Evolutionary conservation across 2,797 vertebrate species (phyloP), one percentile per base, ranked within the genome.

Genomic region (Eulemur coronatus): DNA sequence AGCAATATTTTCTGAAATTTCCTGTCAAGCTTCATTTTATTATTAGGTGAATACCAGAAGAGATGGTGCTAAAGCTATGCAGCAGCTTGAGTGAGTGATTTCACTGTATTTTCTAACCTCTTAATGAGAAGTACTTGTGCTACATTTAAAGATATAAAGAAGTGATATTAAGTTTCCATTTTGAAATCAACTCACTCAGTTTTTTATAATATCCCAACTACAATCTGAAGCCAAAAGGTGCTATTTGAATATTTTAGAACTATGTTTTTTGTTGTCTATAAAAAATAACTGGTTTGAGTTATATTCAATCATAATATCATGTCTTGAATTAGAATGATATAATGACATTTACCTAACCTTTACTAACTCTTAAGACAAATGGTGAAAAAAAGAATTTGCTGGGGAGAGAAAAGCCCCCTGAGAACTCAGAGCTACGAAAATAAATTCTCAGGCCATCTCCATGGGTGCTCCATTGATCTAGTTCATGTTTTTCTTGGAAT

Each of bases 401-500:
- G 43, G 85, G 50, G 38, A 92, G n/a, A 75, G 63, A 72, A 91
- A 95, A 95, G 20, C 6, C 93, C 91, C 93, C 28, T 22, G 73
- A 94, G 72, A 63, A 41, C 85, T 92, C 38, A 91, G 48, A 94
- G 79, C 61, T 70, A 73, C 78, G 91, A 75, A 95, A 94, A 75
- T 95, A 86, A 95, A 91, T 69, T 88, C 46, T 78, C 48, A 70
- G 78, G 96, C n/a, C 48, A 82, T 69, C 65, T 93, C 86, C 52
- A 57, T 80, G 70, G 93, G 79, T 91, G 78, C 38, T 94, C 81
- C 88, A 43, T 82, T 91, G 70, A 96, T 97, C 91, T 94, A 92
- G 93, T 95, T 96, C 73, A 84, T 96, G 94, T 97, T 97, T 96
- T 94, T 91, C 70, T 43, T 95, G 89, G 63, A 94, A 75, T 95